Base-by-base conservation (phyloP, 2,888 invertebrate species). In the Balanococcus diminutus region DNA sequence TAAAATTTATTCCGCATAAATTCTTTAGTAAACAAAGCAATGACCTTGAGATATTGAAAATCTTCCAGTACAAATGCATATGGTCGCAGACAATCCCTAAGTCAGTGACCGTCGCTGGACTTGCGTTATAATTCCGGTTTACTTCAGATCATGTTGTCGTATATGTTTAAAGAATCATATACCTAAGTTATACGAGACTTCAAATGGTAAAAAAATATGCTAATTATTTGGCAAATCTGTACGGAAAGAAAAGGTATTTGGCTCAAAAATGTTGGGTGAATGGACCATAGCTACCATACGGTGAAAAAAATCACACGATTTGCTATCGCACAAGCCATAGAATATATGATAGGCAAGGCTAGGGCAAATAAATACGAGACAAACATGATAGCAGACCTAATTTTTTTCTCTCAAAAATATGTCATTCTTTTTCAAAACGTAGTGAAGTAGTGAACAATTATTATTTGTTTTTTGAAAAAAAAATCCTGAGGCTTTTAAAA, bases 191-290 rank as follows among this genome's bases (percentile, higher is more conserved):
- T 46, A 46, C 46, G 14, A 22, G 61, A 67, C 22, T 16, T 67
- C 5, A 67, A 28, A 67, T 28, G 28, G 19, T 4, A 67, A 67
- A 67, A 67, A 67, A 67, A 28, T 67, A 67, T 67, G 67, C 14
- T 67, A 67, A 67, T 67, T 67, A 67, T 67, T 67, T 67, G 67
- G 67, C 67, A 67, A 67, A 67, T 67, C 67, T 67, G 67, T 16
- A 1, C 67, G 67, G 67, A 67, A 67, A 67, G 67, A 67, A 67
- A 67, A 67, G 67, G 14, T 67, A 67, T 67, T 67, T 67, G 67
- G 67, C 67, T 67, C 28, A 14, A 67, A 31, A 67, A 16, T 31
- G 14, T 67, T 4, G 28, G 28, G 28, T 67, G 67, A 31, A 67
- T 31, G 28, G 25, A 31, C 22, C 14, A n/a, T n/a, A n/a, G n/a